Base-by-base conservation (phyloP, 2,113 vertebrate species). In the Oryzias woworae region DNA sequence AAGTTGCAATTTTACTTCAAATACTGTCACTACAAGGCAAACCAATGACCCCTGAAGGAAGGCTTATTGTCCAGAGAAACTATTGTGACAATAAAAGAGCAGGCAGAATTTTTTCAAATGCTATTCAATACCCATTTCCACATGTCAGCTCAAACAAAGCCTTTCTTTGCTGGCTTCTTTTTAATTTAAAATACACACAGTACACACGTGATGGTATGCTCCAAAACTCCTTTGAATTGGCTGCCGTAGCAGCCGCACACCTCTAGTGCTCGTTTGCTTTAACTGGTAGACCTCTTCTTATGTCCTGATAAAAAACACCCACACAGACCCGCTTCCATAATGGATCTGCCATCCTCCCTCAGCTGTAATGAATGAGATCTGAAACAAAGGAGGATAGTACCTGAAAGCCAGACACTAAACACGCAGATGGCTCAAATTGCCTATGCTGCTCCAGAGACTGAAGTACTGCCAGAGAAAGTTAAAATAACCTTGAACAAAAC, bases 291-390 rank as follows among this genome's bases (percentile, higher is more conserved):
- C 66, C 56, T 72, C 84, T 66, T 87, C 85, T 85, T 80, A 83
- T 85, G 80, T 88, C 72, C 81, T 81, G 85, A 88, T 87, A 81
- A 85, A 87, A 88, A 77, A 81, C 82, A 73, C 80, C 86, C 85
- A 87, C 88, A 84, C 83, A 88, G 82, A 57, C 70, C 69, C 42
- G 81, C 82, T 83, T 77, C 83, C 79, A 86, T 85, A 85, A 87
- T 84, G 85, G 83, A 84, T 85, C 80, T 85, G 88, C 82, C 85
- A 85, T 85, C 80, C 84, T 86, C 85, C 83, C 78, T 84, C 83
- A 77, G 81, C 88, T 87, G 82, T 88, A 92, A 90, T 91, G 87
- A 91, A 91, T 85, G 85, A 83, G 86, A 86, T 88, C 83, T 76
- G 85, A 88, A 89, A 90, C 87, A 90, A 89, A 88, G 84, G 86